Base-by-base conservation (phyloP, 2,113 vertebrate species). In the Gadus macrocephalus region DNA sequence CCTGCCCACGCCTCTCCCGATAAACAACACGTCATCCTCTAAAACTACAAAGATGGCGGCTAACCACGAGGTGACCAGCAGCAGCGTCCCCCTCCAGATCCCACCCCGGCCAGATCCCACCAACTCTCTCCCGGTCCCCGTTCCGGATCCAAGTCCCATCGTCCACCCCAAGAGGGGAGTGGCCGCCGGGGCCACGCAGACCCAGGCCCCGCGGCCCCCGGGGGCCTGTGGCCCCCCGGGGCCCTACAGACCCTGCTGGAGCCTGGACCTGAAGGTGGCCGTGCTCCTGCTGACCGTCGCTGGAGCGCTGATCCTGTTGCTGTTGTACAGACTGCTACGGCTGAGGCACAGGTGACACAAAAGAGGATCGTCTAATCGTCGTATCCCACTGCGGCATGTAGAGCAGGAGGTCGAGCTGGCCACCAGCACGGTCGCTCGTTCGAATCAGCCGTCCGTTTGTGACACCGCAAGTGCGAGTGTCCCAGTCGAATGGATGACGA, bases 241-340 rank as follows among this genome's bases (percentile, higher is more conserved):
- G 66, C 31, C 68, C 9, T 81, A 80, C 6, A 81, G 67, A 38
- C 53, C 67, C 1, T 89, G 88, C 75, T 85, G 81, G 83, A 83
- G 58, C 67, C 61, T 86, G 28, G 88, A 90, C 17, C 22, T 82
- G 53, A 82, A 76, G 42, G 70, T 90, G 64, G 81, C 71, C 0
- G 38, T 91, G 20, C 25, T 90, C 15, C 78, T 92, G 71, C 53
- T 87, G 76, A 83, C 81, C 7, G 15, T 91, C 38, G 90, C 88
- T 53, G 90, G 83, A 68, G 78, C 83, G 3, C 31, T 90, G 5
- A 87, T 92, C 62, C 78, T 93, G 66, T 74, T 82, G 16, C 86
- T 93, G 64, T 68, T 92, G 3, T 92, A 89, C 72, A 78, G 77
- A 64, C 81, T 91, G 1, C 61, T 93, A 17, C 81, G 86, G 80